phyloP scores from a whole-genome alignment of 2,888 invertebrate genomes.

The Trichacis sp. region DNA sequence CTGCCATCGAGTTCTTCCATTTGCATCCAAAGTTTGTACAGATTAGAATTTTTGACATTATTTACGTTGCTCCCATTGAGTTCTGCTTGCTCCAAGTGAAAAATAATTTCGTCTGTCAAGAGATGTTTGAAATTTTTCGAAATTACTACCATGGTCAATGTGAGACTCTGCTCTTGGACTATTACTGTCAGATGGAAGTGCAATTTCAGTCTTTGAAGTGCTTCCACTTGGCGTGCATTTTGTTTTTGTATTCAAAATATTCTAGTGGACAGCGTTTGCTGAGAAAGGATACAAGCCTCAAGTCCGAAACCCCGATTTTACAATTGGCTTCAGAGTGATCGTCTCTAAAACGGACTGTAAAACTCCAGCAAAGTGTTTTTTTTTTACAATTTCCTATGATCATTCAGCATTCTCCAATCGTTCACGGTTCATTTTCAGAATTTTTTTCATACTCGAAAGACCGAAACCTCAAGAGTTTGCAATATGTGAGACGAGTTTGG shows the following conservation, averaged over 20 bases:
- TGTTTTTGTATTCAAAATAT: neutral
- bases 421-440: neutral
- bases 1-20: too few species aligned
- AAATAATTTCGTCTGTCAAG: too few species aligned
- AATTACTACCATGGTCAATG: too few species aligned
- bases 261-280: neutral
- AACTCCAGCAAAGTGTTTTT: neutral
- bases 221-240: neutral
- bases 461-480: neutral
- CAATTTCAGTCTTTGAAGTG: too few species aligned
- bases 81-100: too few species aligned
- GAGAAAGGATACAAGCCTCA: neutral
- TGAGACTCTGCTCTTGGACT: too few species aligned
- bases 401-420: neutral
- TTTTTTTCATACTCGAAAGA: neutral
- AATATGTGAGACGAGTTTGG: constrained; percentile 4
- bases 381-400: neutral
- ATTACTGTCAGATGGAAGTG: too few species aligned
- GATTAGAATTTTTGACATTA: too few species aligned
- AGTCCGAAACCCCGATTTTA: neutral
- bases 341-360: neutral
- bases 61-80: too few species aligned
- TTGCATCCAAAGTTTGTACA: too few species aligned
- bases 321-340: neutral
- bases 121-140: too few species aligned